phyloP scores from a whole-genome alignment of 2,888 invertebrate species.

The Limnephilus marmoratus region DNA sequence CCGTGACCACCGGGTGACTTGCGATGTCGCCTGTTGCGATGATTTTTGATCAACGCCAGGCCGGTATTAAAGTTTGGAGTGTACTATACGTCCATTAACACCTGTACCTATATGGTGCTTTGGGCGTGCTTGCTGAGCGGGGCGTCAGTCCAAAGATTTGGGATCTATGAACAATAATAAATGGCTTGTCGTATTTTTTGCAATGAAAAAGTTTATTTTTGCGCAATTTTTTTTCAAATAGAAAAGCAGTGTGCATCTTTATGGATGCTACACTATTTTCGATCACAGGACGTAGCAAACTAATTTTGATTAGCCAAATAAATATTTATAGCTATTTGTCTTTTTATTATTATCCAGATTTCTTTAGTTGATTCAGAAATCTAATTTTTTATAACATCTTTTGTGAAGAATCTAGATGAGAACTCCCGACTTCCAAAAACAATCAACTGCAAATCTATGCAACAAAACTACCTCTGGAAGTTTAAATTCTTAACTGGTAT shows the following conservation, averaged over 20 bases:
- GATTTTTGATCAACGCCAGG: too few relatives aligned
- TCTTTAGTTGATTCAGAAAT: background rate
- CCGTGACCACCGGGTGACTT: too few relatives aligned
- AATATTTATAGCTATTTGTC: background rate
- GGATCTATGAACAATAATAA: background rate
- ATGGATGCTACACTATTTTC: background rate
- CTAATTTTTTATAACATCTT: background rate
- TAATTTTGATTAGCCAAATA: background rate
- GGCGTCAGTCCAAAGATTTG: background rate
- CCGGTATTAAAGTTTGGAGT: too few relatives aligned
- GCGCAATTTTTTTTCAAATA: too few relatives aligned
- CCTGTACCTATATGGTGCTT: background rate
- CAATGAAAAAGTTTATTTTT: too few relatives aligned
- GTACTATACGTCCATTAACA: too few relatives aligned
- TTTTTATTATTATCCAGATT: background rate
- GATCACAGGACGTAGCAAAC: background rate
- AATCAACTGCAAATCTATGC: background rate
- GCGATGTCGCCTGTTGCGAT: too few relatives aligned
- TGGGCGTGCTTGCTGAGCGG: background rate
- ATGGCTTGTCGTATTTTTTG: too few relatives aligned
- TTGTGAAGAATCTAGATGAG: background rate
- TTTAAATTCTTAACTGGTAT: background rate
- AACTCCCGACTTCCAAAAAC: background rate
- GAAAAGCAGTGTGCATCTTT: too few relatives aligned
- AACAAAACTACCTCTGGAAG: background rate